phyloP scores from a whole-genome alignment of 2,888 invertebrate species.

The Agapostemon virescens region DNA sequence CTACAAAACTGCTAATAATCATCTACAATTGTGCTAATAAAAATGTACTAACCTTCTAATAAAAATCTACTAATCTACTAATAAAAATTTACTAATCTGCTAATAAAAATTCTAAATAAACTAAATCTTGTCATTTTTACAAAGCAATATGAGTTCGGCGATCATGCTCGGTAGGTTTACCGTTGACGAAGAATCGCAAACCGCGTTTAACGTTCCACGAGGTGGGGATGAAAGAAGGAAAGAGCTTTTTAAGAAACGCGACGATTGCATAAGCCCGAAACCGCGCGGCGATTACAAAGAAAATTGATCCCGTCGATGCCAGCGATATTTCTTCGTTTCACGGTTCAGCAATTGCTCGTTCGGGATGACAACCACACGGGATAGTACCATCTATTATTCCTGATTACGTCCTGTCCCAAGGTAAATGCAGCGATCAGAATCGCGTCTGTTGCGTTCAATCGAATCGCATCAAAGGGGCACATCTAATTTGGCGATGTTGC shows the following conservation, averaged over 20 bases:
- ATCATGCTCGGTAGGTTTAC: too few relatives aligned
- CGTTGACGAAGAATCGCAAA: too few relatives aligned
- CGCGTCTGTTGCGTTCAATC: constrained; percentile 20
- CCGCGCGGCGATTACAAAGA: background rate
- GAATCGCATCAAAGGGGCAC: constrained; percentile 29
- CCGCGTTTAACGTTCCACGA: too few relatives aligned
- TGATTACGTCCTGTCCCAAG: background rate
- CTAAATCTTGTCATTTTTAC: too few relatives aligned
- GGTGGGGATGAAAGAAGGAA: too few relatives aligned
- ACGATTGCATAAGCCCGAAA: background rate
- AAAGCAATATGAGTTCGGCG: too few relatives aligned
- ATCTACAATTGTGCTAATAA: too few relatives aligned
- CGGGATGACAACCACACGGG: constrained; percentile 1
- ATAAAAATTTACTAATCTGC: too few relatives aligned
- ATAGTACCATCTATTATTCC: background rate
- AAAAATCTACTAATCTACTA: too few relatives aligned
- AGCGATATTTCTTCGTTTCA: constrained; percentile 5
- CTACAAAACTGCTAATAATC: too few relatives aligned
- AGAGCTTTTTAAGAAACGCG: background rate
- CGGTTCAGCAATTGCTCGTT: background rate
- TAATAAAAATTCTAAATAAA: too few relatives aligned
- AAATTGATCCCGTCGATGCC: background rate
- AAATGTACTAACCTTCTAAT: too few relatives aligned
- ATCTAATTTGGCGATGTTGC: constrained; percentile 25
- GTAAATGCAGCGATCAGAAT: constrained; percentile 20